Percentiles rank a stretch among this genome's conserved stretches.
Evolutionary conservation across 1,140 invertebrate genomes (phyloP).

Genomic region (Drosophila insularis): DNA sequence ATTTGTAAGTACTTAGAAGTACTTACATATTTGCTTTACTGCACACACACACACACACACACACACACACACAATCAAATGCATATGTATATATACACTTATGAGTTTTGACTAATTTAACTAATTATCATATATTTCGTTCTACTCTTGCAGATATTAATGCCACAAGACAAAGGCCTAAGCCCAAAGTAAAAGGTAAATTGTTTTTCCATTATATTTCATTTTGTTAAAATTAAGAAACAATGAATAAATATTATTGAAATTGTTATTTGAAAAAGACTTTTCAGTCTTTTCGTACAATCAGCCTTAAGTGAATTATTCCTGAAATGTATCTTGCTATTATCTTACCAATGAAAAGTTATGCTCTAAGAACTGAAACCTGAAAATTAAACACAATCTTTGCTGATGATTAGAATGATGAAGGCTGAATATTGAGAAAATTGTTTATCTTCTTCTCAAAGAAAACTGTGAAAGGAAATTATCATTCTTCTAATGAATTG

Average conservation of each 20-base stretch:
- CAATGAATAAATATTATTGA: neutral
- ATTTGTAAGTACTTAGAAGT: constrained; percentile 6
- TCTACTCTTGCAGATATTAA: neutral
- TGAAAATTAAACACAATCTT: no score
- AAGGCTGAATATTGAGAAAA: no score
- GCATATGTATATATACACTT: neutral
- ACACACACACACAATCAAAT: neutral
- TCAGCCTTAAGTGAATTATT: no score
- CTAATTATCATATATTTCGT: constrained; percentile 8
- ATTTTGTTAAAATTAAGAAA: neutral
- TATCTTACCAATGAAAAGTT: no score
- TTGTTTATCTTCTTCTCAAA: no score
- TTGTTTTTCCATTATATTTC: neutral
- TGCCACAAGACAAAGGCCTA: neutral
- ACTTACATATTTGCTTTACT: constrained; percentile 11
- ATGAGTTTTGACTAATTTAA: constrained; percentile 11
- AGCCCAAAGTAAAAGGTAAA: neutral
- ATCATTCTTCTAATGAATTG: neutral
- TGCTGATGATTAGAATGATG: no score
- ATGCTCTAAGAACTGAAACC: no score
- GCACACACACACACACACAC: neutral
- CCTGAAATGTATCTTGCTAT: no score
- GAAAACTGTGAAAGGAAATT: neutral
- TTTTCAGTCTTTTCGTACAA: no score
- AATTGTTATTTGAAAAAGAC: no score